phyloP scores from a whole-genome alignment of 2,113 vertebrate species.

The Zapus hudsonius region DNA sequence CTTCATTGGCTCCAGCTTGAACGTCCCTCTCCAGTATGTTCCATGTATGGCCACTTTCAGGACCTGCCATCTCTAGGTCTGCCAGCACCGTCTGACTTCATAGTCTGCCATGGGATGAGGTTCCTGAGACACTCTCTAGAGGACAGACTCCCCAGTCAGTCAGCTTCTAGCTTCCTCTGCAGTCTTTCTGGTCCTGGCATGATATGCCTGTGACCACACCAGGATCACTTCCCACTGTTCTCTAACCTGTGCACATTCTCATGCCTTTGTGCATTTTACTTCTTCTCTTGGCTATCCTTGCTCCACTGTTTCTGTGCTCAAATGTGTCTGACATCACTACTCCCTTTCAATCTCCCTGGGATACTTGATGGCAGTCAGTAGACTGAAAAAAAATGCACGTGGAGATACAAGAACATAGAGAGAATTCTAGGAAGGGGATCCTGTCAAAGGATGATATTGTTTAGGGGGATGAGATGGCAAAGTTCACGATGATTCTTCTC shows the following conservation, averaged over 20 bases:
- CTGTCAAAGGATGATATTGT: not conserved
- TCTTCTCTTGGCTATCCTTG: not conserved
- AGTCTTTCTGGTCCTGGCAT: not conserved
- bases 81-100: no score
- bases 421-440: not conserved
- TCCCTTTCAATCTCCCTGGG: not conserved
- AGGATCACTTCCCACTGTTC: not conserved
- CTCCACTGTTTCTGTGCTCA: not conserved
- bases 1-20: not conserved
- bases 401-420: not conserved
- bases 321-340: not conserved
- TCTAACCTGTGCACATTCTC: not conserved
- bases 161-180: not conserved
- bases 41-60: no score
- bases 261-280: not conserved
- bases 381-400: not conserved
- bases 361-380: not conserved
- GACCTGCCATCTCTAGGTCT: no score
- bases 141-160: not conserved
- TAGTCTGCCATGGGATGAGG: no score
- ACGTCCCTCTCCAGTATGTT: not conserved
- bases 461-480: not conserved
- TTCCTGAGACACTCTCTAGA: not conserved
- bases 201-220: not conserved
- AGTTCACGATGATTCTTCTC: not conserved